Conservation (phyloP, 1,140 invertebrate genomes). For the Anastatus disparis region DNA sequence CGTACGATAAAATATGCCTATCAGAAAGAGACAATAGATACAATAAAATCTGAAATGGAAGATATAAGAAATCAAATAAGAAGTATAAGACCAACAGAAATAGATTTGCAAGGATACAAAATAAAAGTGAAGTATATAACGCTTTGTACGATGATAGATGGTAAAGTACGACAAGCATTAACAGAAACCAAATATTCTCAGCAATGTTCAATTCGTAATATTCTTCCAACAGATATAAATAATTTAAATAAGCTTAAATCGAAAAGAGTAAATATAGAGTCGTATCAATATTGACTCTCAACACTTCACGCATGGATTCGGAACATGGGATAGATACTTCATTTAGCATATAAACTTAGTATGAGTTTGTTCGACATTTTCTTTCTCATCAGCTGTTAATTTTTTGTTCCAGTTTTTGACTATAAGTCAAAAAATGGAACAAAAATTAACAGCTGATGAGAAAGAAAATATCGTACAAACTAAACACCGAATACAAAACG, state of each 20-base stretch:
- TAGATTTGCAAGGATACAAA: constrained; percentile 5
- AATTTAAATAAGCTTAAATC: background rate
- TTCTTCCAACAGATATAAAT: constrained; percentile 1
- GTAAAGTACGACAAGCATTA: constrained; percentile 2
- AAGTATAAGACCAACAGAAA: constrained; percentile 44
- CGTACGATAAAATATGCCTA: background rate
- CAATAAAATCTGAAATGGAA: constrained; percentile 12
- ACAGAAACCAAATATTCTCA: background rate
- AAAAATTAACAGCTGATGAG: background rate
- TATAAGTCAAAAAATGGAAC: background rate
- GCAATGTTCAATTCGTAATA: background rate
- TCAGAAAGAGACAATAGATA: background rate
- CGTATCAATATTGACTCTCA: constrained; percentile 8
- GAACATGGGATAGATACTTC: constrained; percentile 6
- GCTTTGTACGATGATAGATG: constrained; percentile 45
- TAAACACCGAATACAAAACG: background rate
- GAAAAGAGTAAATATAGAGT: background rate
- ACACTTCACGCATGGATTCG: constrained; percentile 23
- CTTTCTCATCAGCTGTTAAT: too few species aligned
- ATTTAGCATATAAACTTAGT: constrained; percentile 3
- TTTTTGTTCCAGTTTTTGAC: too few species aligned
- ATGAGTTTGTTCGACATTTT: too few species aligned
- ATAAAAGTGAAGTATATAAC: constrained; percentile 32
- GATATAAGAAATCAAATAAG: background rate
- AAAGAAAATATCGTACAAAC: background rate